These are phyloP conservation scores for Hypomecis atomaria DNA, from an alignment of 2,888 invertebrate species.

Conservation along the genomic window DNA sequence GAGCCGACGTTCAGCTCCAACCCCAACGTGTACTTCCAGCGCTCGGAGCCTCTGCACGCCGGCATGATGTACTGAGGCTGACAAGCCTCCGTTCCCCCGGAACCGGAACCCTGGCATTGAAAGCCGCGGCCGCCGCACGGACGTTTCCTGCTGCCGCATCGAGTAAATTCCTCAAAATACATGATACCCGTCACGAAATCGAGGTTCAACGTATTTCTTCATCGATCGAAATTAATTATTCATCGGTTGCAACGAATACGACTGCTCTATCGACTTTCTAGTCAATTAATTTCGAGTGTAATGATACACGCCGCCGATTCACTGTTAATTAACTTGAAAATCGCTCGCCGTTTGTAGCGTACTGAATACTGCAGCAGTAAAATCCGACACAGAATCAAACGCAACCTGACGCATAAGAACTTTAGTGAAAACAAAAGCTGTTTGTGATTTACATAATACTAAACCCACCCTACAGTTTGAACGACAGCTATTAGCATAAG, in stretches of 20 bases:
- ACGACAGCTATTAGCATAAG: conserved; percentile 60
- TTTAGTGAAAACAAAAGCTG: conserved; percentile 56
- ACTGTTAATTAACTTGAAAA: conserved; percentile 32
- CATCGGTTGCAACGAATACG: conserved; percentile 38
- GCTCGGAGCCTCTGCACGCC: conserved; percentile 91
- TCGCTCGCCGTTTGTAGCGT: conserved; percentile 29
- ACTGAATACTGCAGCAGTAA: conserved; percentile 48
- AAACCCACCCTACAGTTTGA: conserved; percentile 70
- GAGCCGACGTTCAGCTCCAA: conserved; percentile 95
- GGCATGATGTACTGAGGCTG: conserved; percentile 94
- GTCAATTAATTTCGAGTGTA: conserved; percentile 47
- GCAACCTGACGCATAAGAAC: conserved; percentile 34
- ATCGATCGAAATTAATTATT: conserved; percentile 40
- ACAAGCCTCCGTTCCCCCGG: conserved; percentile 78
- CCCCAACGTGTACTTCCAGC: conserved; percentile 96
- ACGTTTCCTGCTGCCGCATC: conserved; percentile 26
- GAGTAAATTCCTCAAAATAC: conserved; percentile 25
- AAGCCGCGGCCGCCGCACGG: conserved; percentile 55
- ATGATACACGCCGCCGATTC: conserved; percentile 33
- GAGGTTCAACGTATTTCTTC: conserved; percentile 35
- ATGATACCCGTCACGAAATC: conserved; percentile 30
- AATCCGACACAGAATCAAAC: conserved; percentile 24
- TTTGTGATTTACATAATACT: conserved; percentile 69
- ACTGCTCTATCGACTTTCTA: conserved; percentile 49
- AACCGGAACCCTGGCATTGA: conserved; percentile 80